Evolutionary conservation across 2,113 vertebrate genomes (phyloP), one percentile per base, ranked within the genome.

Genomic region (Machaerirhynchus nigripectus): DNA sequence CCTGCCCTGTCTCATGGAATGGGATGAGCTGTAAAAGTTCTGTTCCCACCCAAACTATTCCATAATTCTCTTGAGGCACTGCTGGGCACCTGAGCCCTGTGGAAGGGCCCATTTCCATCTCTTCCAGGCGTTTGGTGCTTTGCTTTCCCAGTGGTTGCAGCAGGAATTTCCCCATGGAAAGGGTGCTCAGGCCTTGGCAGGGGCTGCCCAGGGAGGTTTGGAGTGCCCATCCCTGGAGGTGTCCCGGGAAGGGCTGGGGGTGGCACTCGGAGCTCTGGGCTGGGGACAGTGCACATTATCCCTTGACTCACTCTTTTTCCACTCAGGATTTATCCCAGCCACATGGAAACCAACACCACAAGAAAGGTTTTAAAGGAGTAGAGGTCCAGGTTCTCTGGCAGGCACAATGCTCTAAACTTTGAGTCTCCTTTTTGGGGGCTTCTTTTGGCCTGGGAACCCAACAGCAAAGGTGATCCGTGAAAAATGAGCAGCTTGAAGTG

Each of bases 381-480:
- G 31, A 28, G 2, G 7, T 53, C 40, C 71, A 7, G 30, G 13
- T 35, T 46, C 40, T 35, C 6, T 16, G 24, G 33, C 24, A 15
- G 52, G 31, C 18, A 22, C 53, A 35, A 10, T 2, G 7, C 40
- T 2, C 71, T 30, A 11, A 15, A 4, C 44, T 26, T 15, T 15
- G 44, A 26, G 35, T 50, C 57, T 4, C 46, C 21, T 61, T 33
- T 49, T 9, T 33, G 56, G 44, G 74, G 10, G 13, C 8, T 30
- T 31, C 13, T 37, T n/a, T 39, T 59, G 11, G n/a, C 30, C 31
- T 42, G 47, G 19, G n/a, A 84, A 44, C 23, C 16, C n/a, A 19
- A 6, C 2, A 5, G 33, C 3, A 5, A 14, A 49, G 47, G 27
- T 3, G 44, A 24, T 33, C 49, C 5, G 0, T 35, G n/a, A 27